Evolutionary conservation across 1,140 invertebrate species (phyloP), one percentile per base, ranked within the genome.

Genomic region (Antheraea mylitta): DNA sequence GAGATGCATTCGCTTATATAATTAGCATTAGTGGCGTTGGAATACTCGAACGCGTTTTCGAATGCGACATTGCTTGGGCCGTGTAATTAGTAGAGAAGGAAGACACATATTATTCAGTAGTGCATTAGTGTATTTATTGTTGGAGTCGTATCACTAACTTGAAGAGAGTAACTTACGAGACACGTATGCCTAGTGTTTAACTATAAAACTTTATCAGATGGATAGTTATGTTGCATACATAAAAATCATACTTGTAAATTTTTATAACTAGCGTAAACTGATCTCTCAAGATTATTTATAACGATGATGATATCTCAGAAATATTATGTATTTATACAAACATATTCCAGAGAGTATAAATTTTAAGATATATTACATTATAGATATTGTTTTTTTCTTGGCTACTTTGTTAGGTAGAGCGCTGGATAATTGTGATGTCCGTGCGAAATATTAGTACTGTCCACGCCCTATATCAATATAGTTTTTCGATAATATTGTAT

Each of bases 271-370:
- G 87, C 82, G 80, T 90, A 86, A 88, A 90, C 88, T 92, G 90
- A 90, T 92, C 90, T 90, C 90, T 90, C 88, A 88, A 81, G 82
- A 89, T 90, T 89, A 89, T 90, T 88, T 90, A 80, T 90, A 89
- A 89, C 90, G 88, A 88, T 82, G 72, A 88, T 82, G 72, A 85
- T 91, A 86, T 89, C 82, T 89, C 87, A 86, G 82, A 86, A 85
- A 13, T 89, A 90, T 87, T 86, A 85, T 88, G 85, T 89, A 86
- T 86, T 86, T 89, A 84, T 87, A 89, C 86, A 87, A 90, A 91
- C 83, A 85, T 66, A 86, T 89, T 73, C 83, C 81, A 85, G 83
- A 87, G 74, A 70, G 81, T 86, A 86, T 86, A 84, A 80, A 81
- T 76, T 83, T 85, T 85, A 90, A 89, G 85, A 86, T 83, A 83